Evolutionary conservation across 1,140 invertebrate genomes (phyloP).

Genomic region (Microplitis demolitor): DNA sequence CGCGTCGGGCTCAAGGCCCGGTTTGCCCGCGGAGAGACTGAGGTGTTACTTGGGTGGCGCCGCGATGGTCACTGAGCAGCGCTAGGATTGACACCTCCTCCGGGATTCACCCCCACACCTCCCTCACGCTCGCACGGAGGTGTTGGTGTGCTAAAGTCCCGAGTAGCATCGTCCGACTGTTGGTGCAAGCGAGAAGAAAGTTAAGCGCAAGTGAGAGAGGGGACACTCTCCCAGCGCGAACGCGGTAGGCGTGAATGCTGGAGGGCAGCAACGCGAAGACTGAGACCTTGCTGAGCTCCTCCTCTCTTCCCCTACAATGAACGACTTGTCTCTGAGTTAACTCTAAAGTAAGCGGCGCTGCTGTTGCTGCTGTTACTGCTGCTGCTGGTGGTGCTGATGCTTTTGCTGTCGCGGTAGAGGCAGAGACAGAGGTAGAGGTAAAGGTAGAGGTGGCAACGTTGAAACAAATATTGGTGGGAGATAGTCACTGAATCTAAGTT

Average conservation of each 20-base stretch:
- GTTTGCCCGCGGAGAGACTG: conserved; percentile 40
- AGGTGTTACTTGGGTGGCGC: conserved; percentile 64
- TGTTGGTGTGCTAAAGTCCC: conserved; percentile 59
- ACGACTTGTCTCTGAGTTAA: not conserved
- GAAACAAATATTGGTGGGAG: too few relatives aligned
- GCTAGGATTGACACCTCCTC: conserved; percentile 64
- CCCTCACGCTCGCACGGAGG: conserved; percentile 51
- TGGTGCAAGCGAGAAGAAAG: conserved; percentile 12
- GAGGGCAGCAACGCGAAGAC: conserved; percentile 59
- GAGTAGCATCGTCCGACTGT: conserved; percentile 17
- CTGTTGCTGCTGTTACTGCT: not conserved
- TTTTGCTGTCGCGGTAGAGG: too few relatives aligned
- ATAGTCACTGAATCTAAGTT: too few relatives aligned
- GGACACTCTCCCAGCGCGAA: conserved; percentile 34
- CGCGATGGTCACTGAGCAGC: conserved; percentile 64
- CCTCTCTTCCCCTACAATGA: conserved; percentile 52
- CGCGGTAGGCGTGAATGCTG: conserved; percentile 61
- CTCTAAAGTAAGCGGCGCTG: conserved; percentile 6
- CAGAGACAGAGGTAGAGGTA: too few relatives aligned
- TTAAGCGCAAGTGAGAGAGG: conserved; percentile 21
- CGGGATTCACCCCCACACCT: conserved; percentile 60
- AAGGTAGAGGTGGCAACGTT: too few relatives aligned
- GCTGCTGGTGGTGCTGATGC: too few relatives aligned
- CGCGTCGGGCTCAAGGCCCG: conserved; percentile 5
- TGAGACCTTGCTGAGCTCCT: conserved; percentile 52